These are phyloP conservation scores for Agrochola litura DNA, from an alignment of 2,888 invertebrate species.

Conservation along the genomic window DNA sequence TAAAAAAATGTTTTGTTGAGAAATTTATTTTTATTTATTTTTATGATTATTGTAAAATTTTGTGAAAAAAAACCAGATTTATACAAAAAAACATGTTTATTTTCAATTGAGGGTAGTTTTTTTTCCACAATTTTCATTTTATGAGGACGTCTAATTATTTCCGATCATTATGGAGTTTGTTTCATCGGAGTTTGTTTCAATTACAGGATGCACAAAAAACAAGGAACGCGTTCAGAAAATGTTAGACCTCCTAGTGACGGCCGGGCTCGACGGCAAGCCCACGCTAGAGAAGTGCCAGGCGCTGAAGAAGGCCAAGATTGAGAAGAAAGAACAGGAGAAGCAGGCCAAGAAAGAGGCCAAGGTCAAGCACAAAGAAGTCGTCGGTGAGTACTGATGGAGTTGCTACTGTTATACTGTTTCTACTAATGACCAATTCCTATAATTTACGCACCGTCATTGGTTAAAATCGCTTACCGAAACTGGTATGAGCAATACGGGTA, in stretches of 20 bases:
- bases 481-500: no score
- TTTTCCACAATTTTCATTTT: no score
- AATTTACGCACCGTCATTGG: no score
- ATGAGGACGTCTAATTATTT: no score
- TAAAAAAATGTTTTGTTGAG: no score
- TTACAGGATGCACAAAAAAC: constrained; percentile 88
- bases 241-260: constrained; percentile 82
- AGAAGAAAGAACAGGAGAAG: constrained; percentile 85
- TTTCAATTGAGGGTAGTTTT: no score
- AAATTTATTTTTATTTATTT: no score
- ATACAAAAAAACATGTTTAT: no score
- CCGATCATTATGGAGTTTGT: no score
- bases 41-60: no score
- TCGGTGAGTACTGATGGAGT: constrained; percentile 63
- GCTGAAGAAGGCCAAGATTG: constrained; percentile 83
- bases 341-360: constrained; percentile 85
- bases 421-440: neutral
- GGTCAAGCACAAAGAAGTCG: constrained; percentile 81
- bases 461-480: no score
- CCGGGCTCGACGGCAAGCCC: constrained; percentile 89
- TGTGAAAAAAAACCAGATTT: no score
- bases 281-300: constrained; percentile 86
- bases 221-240: constrained; percentile 88
- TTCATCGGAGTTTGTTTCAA: neutral
- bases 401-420: neutral